These are phyloP conservation scores for Drosophila burlai DNA, from an alignment of 1,140 invertebrate genomes.

Conservation along the genomic window DNA sequence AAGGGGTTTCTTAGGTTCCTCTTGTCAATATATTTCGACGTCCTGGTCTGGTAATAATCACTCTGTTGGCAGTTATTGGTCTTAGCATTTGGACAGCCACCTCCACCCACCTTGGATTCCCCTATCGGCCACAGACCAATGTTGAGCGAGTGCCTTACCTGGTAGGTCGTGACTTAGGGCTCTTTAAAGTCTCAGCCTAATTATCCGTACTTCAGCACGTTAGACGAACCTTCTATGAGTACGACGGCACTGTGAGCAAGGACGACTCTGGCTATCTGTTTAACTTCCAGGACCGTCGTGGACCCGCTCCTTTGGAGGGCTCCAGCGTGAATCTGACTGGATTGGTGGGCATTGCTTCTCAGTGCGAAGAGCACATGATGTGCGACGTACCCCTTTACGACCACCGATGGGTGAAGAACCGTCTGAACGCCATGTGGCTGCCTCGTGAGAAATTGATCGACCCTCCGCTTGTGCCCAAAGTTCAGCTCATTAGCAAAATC, in stretches of 20 bases:
- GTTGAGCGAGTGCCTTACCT: conserved; percentile 89
- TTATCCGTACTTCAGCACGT: conserved; percentile 86
- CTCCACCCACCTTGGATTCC: conserved; percentile 90
- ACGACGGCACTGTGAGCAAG: conserved; percentile 86
- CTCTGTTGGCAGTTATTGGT: conserved; percentile 85
- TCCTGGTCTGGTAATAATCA: conserved; percentile 47
- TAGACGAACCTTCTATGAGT: conserved; percentile 87
- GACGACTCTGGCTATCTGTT: conserved; percentile 89
- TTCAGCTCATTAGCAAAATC: conserved; percentile 39
- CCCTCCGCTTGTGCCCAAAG: conserved; percentile 12
- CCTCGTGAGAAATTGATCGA: conserved; percentile 27
- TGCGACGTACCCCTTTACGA: conserved; percentile 90
- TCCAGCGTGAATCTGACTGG: conserved; percentile 84
- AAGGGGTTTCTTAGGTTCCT: conserved; percentile 43
- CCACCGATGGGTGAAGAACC: conserved; percentile 51
- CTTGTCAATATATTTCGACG: conserved; percentile 63
- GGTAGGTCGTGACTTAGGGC: conserved; percentile 81
- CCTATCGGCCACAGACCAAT: conserved; percentile 89
- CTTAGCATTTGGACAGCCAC: conserved; percentile 86
- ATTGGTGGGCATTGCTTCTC: conserved; percentile 86
- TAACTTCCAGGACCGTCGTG: conserved; percentile 90
- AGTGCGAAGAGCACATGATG: conserved; percentile 89
- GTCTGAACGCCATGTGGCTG: conserved; percentile 49
- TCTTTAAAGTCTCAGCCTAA: not conserved
- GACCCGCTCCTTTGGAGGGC: conserved; percentile 86